These are phyloP conservation scores for Micromussa lordhowensis DNA, from an alignment of 92 coral and sea anemone genomes.

Conservation along the genomic window DNA sequence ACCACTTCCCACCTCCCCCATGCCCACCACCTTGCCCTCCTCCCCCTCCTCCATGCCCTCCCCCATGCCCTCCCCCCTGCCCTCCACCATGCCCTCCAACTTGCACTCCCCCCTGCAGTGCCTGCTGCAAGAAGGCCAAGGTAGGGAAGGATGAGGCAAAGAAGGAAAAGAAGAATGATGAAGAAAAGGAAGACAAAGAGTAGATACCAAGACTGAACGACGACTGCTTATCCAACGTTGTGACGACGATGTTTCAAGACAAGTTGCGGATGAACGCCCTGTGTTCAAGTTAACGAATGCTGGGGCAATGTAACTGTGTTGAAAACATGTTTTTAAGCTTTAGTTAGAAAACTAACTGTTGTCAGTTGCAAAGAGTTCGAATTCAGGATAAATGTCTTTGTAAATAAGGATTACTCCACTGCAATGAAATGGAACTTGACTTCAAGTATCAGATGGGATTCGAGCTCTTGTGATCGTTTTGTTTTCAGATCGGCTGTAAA, in stretches of 20 bases:
- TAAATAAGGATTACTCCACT: conserved; percentile 63
- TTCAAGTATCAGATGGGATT: conserved; percentile 28
- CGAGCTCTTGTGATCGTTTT: conserved; percentile 31
- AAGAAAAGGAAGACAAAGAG: conserved; percentile 42
- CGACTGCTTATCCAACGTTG: conserved; percentile 3
- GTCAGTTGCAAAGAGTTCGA: conserved; percentile 42
- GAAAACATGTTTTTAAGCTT: conserved; percentile 26
- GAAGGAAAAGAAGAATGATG: conserved; percentile 14
- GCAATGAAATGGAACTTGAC: conserved; percentile 31
- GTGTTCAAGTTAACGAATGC: conserved; percentile 1
- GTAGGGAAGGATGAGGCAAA: conserved; percentile 23
- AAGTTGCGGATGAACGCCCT: conserved; percentile 4
- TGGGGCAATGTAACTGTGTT: conserved; percentile 12
- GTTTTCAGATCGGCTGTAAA: conserved; percentile 30
- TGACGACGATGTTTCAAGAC: conserved; percentile 22
- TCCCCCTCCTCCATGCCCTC: conserved; percentile 61
- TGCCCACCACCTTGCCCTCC: conserved; percentile 83
- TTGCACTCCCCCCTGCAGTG: conserved; percentile 53
- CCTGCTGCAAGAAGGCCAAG: conserved; percentile 51
- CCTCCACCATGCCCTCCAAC: conserved; percentile 43
- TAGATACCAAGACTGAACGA: conserved; percentile 28
- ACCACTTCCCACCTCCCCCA: conserved; percentile 89
- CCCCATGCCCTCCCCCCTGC: conserved; percentile 64
- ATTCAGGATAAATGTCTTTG: conserved; percentile 52
- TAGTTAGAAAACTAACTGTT: conserved; percentile 43